A percentile compares a stretch with the other conserved stretches of the same genome.
phyloP scores from a whole-genome alignment of 2,888 invertebrate species.

The Volucella zonaria region DNA sequence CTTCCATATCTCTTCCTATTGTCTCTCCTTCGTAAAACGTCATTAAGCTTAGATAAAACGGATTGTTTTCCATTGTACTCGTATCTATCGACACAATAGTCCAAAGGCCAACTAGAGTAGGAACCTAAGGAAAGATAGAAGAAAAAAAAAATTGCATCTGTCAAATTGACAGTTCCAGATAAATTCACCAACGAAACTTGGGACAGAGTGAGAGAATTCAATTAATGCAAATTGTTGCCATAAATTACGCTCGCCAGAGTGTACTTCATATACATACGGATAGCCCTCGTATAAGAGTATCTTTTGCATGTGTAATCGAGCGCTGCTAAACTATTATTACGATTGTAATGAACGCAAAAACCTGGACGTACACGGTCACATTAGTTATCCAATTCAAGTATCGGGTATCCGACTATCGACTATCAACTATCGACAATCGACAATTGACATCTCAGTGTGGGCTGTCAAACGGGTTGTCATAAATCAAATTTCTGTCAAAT shows the following conservation, averaged over 20 bases:
- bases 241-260: conserved; percentile 52
- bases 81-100: conserved; percentile 7
- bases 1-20: conserved; percentile 56
- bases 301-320: conserved; percentile 56
- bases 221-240: conserved; percentile 70
- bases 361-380: too few species aligned
- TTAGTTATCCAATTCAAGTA: too few species aligned
- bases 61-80: conserved; percentile 41
- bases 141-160: conserved; percentile 10
- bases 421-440: conserved; percentile 13
- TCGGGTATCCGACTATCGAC: too few species aligned
- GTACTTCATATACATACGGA: too few species aligned
- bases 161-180: conserved; percentile 42
- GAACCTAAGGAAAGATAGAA: not conserved
- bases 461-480: conserved; percentile 63
- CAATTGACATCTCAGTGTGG: conserved; percentile 38
- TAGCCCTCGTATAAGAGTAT: conserved; percentile 6
- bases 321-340: conserved; percentile 43
- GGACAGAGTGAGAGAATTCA: conserved; percentile 5
- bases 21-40: conserved; percentile 63
- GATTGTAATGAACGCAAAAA: conserved; percentile 26
- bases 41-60: conserved; percentile 62
- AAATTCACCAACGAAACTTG: conserved; percentile 31
- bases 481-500: conserved; percentile 74
- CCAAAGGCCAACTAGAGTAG: not conserved